A percentile compares a stretch with the other conserved stretches of the same genome.
Evolutionary conservation across 2,888 invertebrate genomes (phyloP).

Genomic region (Synanthedon tipuliformis): DNA sequence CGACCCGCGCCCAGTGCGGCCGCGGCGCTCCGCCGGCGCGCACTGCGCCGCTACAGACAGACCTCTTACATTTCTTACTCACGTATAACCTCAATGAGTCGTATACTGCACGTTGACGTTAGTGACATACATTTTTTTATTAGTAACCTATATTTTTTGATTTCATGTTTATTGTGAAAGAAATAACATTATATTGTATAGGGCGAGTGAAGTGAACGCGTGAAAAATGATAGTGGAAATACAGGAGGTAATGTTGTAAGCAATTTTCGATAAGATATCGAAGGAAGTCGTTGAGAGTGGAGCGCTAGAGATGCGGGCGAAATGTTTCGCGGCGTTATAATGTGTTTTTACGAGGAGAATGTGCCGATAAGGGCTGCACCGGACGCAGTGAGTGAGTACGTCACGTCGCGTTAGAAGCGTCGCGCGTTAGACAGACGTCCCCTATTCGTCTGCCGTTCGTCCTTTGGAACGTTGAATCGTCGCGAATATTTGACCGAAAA

Average conservation of each 20-base stretch:
- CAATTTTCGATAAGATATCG: constrained; percentile 9
- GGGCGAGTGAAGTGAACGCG: constrained; percentile 13
- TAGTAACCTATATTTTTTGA: background rate
- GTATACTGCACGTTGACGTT: background rate
- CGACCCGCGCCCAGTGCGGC: constrained; percentile 48
- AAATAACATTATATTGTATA: background rate
- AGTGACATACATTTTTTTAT: background rate
- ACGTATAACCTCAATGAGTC: background rate
- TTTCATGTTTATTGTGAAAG: background rate
- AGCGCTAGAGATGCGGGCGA: constrained; percentile 7
- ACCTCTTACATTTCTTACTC: background rate
- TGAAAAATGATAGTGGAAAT: constrained; percentile 63
- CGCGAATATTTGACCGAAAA: constrained; percentile 6
- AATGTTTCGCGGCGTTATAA: constrained; percentile 8
- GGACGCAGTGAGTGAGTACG: constrained; percentile 12
- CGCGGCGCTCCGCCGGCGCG: constrained; percentile 60
- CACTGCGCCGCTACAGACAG: constrained; percentile 27
- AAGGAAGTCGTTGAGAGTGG: constrained; percentile 15
- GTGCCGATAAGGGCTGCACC: constrained; percentile 17
- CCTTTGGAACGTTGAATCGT: constrained; percentile 2
- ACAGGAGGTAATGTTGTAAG: constrained; percentile 43
- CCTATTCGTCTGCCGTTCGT: background rate
- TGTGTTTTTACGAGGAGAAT: constrained; percentile 21
- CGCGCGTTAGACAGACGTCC: background rate
- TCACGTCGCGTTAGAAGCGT: background rate